phyloP scores from a whole-genome alignment of 2,113 vertebrate species.

The Aviceda subcristata region DNA sequence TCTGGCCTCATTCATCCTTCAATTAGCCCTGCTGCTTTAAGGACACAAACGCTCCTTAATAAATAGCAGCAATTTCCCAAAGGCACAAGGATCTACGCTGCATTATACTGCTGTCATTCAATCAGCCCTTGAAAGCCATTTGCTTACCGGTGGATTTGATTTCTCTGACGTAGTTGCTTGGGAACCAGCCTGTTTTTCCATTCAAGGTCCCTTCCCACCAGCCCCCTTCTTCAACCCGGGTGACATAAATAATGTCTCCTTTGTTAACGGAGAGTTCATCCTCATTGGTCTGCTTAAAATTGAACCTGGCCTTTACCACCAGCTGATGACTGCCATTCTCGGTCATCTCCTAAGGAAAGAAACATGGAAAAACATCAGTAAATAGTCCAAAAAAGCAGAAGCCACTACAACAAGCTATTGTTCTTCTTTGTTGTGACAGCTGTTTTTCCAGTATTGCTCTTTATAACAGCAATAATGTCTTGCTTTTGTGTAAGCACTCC shows the following conservation, averaged over 20 bases:
- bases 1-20: background rate
- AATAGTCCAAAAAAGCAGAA: background rate
- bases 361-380: background rate
- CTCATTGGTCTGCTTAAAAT: constrained; percentile 99
- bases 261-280: constrained; percentile 95
- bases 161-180: constrained; percentile 98
- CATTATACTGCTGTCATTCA: background rate
- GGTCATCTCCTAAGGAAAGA: constrained; percentile 87
- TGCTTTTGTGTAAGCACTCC: background rate
- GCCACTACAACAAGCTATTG: background rate
- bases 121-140: background rate
- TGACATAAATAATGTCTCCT: constrained; percentile 93
- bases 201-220: constrained; percentile 97
- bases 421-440: constrained; percentile 31
- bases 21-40: background rate
- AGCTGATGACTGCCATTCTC: constrained; percentile 88
- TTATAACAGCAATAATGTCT: background rate
- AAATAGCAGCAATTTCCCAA: constrained; percentile 23
- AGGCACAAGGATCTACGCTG: background rate
- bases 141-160: constrained; percentile 92
- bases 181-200: constrained; percentile 96
- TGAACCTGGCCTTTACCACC: constrained; percentile 96
- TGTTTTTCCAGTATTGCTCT: constrained; percentile 18
- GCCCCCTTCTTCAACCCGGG: constrained; percentile 94
- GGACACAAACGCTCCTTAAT: background rate